A percentile compares a stretch with the other conserved stretches of the same genome.
Evolutionary conservation across 2,113 vertebrate genomes (phyloP).

Genomic region (Macrotis lagotis): DNA sequence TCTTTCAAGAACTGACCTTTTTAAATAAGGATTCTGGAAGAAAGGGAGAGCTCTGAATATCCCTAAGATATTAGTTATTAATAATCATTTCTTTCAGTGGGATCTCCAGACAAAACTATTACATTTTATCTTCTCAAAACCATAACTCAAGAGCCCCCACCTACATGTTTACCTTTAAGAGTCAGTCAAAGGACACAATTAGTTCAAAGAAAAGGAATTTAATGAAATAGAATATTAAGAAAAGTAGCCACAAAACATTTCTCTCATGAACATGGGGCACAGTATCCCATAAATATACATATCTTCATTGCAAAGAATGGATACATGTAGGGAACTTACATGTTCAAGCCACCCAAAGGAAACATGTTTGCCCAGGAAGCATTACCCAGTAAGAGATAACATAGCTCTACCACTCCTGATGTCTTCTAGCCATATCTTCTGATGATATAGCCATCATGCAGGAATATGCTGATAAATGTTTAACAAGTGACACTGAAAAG

Average conservation of each 20-base stretch:
- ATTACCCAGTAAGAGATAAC: neutral
- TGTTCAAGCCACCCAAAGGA: neutral
- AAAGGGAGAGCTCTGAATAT: too few species aligned
- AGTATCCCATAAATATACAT: neutral
- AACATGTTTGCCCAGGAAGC: neutral
- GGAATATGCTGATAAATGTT: neutral
- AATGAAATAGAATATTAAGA: neutral
- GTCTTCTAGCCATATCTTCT: neutral
- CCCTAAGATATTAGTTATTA: too few species aligned
- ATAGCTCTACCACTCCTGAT: neutral
- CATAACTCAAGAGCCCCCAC: too few species aligned
- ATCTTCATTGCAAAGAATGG: neutral
- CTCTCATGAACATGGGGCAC: neutral
- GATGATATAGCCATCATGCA: neutral
- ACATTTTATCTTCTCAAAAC: too few species aligned
- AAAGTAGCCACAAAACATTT: neutral
- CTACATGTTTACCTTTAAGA: neutral
- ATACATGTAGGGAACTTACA: neutral
- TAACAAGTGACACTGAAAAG: neutral
- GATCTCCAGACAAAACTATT: too few species aligned
- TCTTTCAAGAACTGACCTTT: too few species aligned
- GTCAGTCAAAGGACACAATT: neutral
- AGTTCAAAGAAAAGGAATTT: neutral
- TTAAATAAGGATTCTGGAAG: too few species aligned
- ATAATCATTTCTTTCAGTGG: too few species aligned